These are phyloP conservation scores for Podarcis cretensis DNA, from an alignment of 2,113 vertebrate genomes.

Conservation along the genomic window DNA sequence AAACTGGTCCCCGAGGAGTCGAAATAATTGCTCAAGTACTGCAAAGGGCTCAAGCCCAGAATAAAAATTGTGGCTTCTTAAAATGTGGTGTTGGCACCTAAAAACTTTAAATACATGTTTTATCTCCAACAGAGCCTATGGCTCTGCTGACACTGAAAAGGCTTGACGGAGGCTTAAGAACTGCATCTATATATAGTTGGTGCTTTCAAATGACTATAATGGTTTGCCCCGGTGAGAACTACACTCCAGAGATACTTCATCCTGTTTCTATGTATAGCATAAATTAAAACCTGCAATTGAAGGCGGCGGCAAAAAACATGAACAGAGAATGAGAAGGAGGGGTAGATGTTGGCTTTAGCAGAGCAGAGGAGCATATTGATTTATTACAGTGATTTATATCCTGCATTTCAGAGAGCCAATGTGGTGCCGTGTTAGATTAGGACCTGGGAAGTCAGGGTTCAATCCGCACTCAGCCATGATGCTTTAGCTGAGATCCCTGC, in stretches of 20 bases:
- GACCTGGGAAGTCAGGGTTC: too few relatives aligned
- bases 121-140: too few relatives aligned
- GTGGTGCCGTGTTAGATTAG: too few relatives aligned
- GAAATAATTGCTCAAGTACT: background rate
- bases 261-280: background rate
- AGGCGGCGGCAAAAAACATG: background rate
- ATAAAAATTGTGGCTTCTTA: background rate
- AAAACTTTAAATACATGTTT: too few relatives aligned
- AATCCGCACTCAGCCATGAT: too few relatives aligned
- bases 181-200: background rate
- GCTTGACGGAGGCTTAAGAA: too few relatives aligned
- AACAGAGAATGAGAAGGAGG: background rate
- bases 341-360: too few relatives aligned
- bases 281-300: slow-evolving; percentile 18
- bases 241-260: background rate
- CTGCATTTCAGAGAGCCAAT: too few relatives aligned
- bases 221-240: fast-evolving
- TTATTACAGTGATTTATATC: too few relatives aligned
- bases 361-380: too few relatives aligned
- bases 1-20: background rate
- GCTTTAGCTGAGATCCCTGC: too few relatives aligned
- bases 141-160: too few relatives aligned
- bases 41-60: background rate
- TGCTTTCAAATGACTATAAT: background rate
- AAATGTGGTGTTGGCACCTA: background rate